Evolutionary conservation across 92 coral and sea anemone species (phyloP), one percentile per base, ranked within the genome.

Genomic region (Paramuricea clavata): DNA sequence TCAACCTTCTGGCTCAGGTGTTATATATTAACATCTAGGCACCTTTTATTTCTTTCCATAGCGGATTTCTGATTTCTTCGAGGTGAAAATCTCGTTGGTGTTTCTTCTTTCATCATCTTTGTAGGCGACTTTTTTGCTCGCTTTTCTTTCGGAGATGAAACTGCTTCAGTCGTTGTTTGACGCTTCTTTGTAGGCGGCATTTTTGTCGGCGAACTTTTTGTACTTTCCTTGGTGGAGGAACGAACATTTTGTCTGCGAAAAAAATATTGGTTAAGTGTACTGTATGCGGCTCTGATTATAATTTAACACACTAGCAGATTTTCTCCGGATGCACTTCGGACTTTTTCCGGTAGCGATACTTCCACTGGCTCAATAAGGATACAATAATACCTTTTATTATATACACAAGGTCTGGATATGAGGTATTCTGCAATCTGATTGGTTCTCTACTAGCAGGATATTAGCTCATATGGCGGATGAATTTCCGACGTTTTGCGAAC

Each of bases 81-180:
- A 49, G 82, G 82, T 49, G 82, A 76, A 49, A 13, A 76, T 52
- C 82, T 76, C 13, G 82, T 76, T 17, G 82, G 82, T 12, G 26
- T 36, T 73, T 39, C 79, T 42, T 39, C 79, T 36, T 73, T 76
- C 44, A 76, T 12, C 10, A 60, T n/a, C 39, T 28, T 30, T 30
- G 28, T 23, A 5, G 82, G 43, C 39, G 68, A 17, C 13, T 76
- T 76, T 76, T 52, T 76, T 52, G 42, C 15, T 28, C 62, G 44
- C 52, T 76, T 76, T 52, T 76, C 82, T 3, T 49, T 76, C 15
- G 62, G 6, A 0, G 81, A n/a, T 2, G 81, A 0, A 16, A 30
- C 60, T 9, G 81, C 10, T 10, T 27, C 33, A 33, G 76, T 26
- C 9, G 61, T 21, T 0, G 36, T 5, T 76, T 31, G 41, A 12